A percentile compares a stretch with the other conserved stretches of the same genome.
phyloP scores from a whole-genome alignment of 2,888 invertebrate genomes.

The Macaria liturata region DNA sequence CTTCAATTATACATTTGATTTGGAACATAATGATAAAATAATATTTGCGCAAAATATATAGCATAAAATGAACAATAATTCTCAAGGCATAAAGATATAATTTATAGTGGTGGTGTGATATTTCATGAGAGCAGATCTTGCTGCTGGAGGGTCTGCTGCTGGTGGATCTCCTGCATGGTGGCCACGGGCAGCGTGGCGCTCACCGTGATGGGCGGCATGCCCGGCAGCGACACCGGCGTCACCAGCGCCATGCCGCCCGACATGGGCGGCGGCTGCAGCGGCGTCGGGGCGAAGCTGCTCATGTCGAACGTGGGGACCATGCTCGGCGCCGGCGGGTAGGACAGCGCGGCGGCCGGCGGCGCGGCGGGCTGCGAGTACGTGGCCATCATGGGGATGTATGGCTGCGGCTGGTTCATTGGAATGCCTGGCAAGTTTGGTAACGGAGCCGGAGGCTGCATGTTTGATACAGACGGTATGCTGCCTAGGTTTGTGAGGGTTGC shows the following conservation, averaged over 20 bases:
- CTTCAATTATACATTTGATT: constrained; percentile 24
- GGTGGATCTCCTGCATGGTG: constrained; percentile 81
- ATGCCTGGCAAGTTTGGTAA: constrained; percentile 77
- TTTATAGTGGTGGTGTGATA: constrained; percentile 32
- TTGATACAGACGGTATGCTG: constrained; percentile 76
- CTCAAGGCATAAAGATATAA: constrained; percentile 27
- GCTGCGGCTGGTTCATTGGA: constrained; percentile 80
- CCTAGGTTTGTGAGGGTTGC: constrained; percentile 75
- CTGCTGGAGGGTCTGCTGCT: constrained; percentile 71
- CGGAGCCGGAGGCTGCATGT: constrained; percentile 79
- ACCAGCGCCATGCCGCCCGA: constrained; percentile 78
- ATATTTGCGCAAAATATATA: constrained; percentile 30
- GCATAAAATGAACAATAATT: constrained; percentile 45
- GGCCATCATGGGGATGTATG: constrained; percentile 79
- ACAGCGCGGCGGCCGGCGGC: constrained; percentile 37
- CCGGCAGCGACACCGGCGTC: constrained; percentile 88
- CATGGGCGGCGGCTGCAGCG: constrained; percentile 63
- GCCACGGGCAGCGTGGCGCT: constrained; percentile 87
- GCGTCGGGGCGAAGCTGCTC: constrained; percentile 63
- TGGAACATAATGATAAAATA: constrained; percentile 30
- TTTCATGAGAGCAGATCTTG: constrained; percentile 74
- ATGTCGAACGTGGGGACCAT: constrained; percentile 75
- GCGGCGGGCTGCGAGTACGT: constrained; percentile 62
- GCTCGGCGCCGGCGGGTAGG: constrained; percentile 47
- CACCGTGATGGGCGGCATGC: constrained; percentile 91